A percentile compares a stretch with the other conserved stretches of the same genome.
These are phyloP conservation scores for Petrolisthes manimaculis DNA, from an alignment of 2,888 invertebrate species.

Conservation along the genomic window DNA sequence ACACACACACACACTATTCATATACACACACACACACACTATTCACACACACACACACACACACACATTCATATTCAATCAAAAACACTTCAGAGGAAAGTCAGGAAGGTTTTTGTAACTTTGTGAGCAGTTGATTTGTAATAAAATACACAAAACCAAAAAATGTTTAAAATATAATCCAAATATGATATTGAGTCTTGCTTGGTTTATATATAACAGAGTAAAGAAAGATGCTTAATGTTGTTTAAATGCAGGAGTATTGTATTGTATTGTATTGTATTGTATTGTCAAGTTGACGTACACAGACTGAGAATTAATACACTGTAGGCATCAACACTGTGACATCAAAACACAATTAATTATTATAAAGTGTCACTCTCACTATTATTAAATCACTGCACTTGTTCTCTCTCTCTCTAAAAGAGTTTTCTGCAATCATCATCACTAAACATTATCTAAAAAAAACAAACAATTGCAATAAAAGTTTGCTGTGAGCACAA, in stretches of 20 bases:
- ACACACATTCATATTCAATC: slow-evolving; percentile 22
- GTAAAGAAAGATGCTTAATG: not conserved
- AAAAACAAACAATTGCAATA: not conserved
- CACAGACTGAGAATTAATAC: slow-evolving; percentile 51
- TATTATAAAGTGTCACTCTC: not conserved
- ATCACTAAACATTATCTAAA: slow-evolving; percentile 22
- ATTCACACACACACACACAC: not conserved
- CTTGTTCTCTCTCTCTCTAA: not conserved
- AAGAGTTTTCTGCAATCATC: slow-evolving; percentile 17
- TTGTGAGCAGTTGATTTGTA: slow-evolving; percentile 40
- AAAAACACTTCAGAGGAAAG: slow-evolving; percentile 52
- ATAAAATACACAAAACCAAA: slow-evolving; percentile 29
- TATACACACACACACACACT: not conserved
- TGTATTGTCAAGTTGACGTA: slow-evolving; percentile 32
- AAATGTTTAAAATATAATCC: not conserved
- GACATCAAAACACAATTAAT: not conserved
- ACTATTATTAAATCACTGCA: not conserved
- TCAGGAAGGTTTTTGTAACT: slow-evolving; percentile 15
- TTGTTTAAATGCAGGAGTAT: slow-evolving; percentile 54
- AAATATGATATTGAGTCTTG: slow-evolving; percentile 3
- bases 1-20: slow-evolving; percentile 19
- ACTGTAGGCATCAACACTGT: slow-evolving; percentile 29
- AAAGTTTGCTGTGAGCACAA: no score
- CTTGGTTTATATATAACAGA: slow-evolving; percentile 30
- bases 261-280: no score